Evolutionary conservation across 2,797 vertebrate species (phyloP).

Genomic region (Semaprochilodus insignis): DNA sequence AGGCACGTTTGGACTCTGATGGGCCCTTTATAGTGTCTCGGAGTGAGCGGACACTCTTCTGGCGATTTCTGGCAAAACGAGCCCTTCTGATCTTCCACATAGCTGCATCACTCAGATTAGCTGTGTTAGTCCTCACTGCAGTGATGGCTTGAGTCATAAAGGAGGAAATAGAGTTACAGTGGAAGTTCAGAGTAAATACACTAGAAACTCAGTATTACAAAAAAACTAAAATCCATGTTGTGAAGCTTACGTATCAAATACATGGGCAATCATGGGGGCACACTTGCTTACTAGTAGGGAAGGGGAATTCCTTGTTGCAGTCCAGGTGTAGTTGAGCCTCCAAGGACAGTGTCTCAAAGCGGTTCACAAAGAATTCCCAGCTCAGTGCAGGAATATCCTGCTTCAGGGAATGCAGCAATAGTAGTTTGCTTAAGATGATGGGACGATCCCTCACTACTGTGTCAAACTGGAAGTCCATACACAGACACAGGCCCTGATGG

Average conservation of each 20-base stretch:
- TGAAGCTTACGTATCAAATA: neutral
- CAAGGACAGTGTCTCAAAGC: conserved; percentile 96
- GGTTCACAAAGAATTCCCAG: conserved; percentile 99
- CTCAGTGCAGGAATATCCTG: conserved; percentile 96
- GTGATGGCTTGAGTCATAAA: conserved; percentile 86
- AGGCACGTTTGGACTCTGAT: conserved; percentile 90
- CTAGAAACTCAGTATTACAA: neutral
- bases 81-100: conserved; percentile 99
- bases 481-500: conserved; percentile 91
- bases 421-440: conserved; percentile 95
- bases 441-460: conserved; percentile 97
- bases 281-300: conserved; percentile 90
- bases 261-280: neutral
- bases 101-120: conserved; percentile 95
- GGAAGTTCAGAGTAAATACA: neutral
- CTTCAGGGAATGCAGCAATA: conserved; percentile 95
- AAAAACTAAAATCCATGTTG: neutral
- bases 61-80: conserved; percentile 94
- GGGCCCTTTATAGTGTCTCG: conserved; percentile 94
- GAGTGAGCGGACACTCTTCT: conserved; percentile 96
- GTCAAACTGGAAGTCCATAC: conserved; percentile 98
- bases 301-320: conserved; percentile 99
- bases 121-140: conserved; percentile 96
- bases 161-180: neutral
- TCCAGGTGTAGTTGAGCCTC: conserved; percentile 98